These are phyloP conservation scores for Nemotelus nigrinus DNA, from an alignment of 2,888 invertebrate genomes.

Conservation along the genomic window DNA sequence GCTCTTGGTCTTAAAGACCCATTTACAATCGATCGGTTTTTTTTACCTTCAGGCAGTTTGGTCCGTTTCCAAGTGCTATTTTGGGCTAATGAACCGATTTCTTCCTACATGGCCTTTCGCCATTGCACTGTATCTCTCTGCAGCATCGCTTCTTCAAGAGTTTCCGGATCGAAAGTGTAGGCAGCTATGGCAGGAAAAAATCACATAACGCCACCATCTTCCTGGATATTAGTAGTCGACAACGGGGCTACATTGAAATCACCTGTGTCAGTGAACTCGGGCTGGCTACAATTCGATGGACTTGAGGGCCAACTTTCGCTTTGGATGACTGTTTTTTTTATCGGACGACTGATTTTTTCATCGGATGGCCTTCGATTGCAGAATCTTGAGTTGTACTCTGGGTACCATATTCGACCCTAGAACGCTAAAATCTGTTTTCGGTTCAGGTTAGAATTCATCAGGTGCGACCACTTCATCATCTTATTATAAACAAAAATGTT, in stretches of 20 bases:
- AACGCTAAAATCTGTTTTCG: neutral
- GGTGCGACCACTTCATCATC: too few relatives aligned
- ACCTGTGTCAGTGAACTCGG: too few relatives aligned
- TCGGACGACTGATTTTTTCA: too few relatives aligned
- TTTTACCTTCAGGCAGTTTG: conserved; percentile 50
- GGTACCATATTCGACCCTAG: neutral
- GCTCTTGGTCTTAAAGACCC: conserved; percentile 11
- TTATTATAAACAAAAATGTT: neutral
- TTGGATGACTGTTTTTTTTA: too few relatives aligned
- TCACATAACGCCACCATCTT: too few relatives aligned
- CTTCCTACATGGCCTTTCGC: conserved; percentile 51
- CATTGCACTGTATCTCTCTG: neutral
- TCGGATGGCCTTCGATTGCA: too few relatives aligned
- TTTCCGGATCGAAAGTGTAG: neutral
- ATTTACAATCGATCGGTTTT: conserved; percentile 45
- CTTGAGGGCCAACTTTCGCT: too few relatives aligned
- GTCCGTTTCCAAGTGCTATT: conserved; percentile 54
- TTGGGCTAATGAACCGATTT: conserved; percentile 52
- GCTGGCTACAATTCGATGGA: too few relatives aligned
- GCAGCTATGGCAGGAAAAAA: too few relatives aligned
- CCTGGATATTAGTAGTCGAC: too few relatives aligned
- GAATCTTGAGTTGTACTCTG: too few relatives aligned
- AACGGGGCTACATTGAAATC: too few relatives aligned
- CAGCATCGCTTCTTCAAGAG: neutral
- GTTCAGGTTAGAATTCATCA: neutral